Percentiles rank a stretch among this genome's conserved stretches.
Evolutionary conservation across 2,797 vertebrate genomes (phyloP).

Genomic region (Sebastes iracundus): DNA sequence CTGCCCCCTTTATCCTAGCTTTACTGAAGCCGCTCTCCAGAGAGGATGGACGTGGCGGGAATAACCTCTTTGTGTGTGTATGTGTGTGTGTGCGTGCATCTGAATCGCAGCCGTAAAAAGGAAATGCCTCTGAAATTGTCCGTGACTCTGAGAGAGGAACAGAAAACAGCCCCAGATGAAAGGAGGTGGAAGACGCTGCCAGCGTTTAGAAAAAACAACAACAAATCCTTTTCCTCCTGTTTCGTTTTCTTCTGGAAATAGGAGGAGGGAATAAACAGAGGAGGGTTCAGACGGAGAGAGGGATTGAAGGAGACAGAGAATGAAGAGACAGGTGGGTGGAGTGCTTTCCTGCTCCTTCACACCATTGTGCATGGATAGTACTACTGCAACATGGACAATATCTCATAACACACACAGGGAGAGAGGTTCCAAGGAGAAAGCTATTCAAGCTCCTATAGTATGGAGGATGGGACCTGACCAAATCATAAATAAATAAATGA

Average conservation of each 20-base stretch:
- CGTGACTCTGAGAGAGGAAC: conserved; percentile 9
- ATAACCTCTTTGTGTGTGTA: conserved; percentile 10
- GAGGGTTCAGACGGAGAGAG: no score
- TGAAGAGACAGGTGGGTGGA: not conserved
- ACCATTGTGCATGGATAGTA: no score
- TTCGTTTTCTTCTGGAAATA: conserved; percentile 13
- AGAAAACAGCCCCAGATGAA: conserved; percentile 38
- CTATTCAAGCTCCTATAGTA: no score
- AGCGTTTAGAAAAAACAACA: not conserved
- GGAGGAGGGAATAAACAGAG: not conserved
- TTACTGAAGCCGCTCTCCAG: not conserved
- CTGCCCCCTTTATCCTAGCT: not conserved
- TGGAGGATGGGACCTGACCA: no score
- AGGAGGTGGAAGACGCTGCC: conserved; percentile 11
- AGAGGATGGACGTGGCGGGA: conserved; percentile 24
- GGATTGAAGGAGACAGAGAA: no score
- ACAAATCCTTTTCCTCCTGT: not conserved
- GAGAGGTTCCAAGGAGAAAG: no score
- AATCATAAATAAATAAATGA: no score
- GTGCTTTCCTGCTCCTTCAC: no score
- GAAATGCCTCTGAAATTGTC: conserved; percentile 39
- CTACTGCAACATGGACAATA: no score
- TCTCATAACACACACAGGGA: no score
- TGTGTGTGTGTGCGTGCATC: no score
- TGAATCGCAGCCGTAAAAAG: conserved; percentile 6